Evolutionary conservation across 2,888 invertebrate species (phyloP).

Genomic region (Thyatira batis): DNA sequence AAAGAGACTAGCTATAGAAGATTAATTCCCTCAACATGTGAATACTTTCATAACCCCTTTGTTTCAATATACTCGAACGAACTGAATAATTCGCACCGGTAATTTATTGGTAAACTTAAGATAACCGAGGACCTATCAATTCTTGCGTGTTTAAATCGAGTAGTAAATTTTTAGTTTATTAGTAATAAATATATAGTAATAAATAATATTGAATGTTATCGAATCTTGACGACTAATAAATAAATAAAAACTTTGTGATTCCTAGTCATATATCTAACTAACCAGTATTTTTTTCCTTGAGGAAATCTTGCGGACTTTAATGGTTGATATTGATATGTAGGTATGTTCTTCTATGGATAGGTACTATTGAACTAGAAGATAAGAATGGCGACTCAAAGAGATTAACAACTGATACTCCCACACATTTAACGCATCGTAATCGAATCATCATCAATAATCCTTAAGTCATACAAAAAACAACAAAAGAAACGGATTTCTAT

Average conservation of each 20-base stretch:
- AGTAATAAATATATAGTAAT: too few relatives aligned
- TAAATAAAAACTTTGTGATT: too few relatives aligned
- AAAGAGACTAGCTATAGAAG: constrained; percentile 50
- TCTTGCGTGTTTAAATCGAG: too few relatives aligned
- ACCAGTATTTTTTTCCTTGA: too few relatives aligned
- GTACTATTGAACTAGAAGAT: too few relatives aligned
- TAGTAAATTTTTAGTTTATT: too few relatives aligned
- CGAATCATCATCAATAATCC: constrained; percentile 77
- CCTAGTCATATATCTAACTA: too few relatives aligned
- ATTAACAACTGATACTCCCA: constrained; percentile 7
- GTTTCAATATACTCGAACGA: neutral
- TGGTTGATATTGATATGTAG: too few relatives aligned
- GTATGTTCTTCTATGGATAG: too few relatives aligned
- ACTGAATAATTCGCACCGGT: neutral
- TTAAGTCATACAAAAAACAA: constrained; percentile 60
- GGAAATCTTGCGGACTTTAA: too few relatives aligned
- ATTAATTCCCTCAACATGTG: constrained; percentile 57
- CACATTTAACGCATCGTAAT: constrained; percentile 61
- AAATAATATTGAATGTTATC: too few relatives aligned
- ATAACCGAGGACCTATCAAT: neutral
- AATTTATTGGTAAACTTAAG: neutral
- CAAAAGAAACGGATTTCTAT: constrained; percentile 54
- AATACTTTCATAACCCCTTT: constrained; percentile 14
- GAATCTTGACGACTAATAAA: too few relatives aligned
- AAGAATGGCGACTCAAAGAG: neutral